Evolutionary conservation across 2,113 vertebrate genomes (phyloP).

Genomic region (Rhinolophus sinicus): DNA sequence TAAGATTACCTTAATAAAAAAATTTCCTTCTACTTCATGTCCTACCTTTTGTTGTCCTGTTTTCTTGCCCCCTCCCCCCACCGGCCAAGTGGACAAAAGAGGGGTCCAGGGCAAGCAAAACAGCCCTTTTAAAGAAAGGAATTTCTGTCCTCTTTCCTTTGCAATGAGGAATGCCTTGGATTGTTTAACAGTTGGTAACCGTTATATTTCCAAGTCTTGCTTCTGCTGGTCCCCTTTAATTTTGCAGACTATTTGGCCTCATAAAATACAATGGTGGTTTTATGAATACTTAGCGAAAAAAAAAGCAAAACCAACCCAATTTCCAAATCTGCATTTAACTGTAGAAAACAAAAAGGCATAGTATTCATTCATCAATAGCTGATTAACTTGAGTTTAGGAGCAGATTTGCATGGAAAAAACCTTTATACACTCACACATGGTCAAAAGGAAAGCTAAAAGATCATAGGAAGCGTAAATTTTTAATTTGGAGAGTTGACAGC

Average conservation of each 20-base stretch:
- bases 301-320: background rate
- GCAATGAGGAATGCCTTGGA: background rate
- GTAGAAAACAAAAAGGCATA: background rate
- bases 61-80: background rate
- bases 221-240: background rate
- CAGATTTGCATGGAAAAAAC: background rate
- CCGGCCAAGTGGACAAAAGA: background rate
- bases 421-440: background rate
- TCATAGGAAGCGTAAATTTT: background rate
- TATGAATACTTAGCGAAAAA: background rate
- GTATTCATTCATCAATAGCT: background rate
- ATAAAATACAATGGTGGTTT: constrained; percentile 11
- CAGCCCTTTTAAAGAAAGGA: background rate
- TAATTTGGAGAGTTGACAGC: background rate
- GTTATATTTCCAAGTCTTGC: background rate
- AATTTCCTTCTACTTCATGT: background rate
- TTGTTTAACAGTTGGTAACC: background rate
- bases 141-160: constrained; percentile 4
- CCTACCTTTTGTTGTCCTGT: background rate
- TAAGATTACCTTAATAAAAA: background rate
- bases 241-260: background rate
- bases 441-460: background rate
- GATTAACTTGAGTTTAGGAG: background rate
- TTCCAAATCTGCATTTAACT: background rate
- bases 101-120: background rate